Conservation (phyloP, 2,113 vertebrate species). For the Thamnophis sirtalis region DNA sequence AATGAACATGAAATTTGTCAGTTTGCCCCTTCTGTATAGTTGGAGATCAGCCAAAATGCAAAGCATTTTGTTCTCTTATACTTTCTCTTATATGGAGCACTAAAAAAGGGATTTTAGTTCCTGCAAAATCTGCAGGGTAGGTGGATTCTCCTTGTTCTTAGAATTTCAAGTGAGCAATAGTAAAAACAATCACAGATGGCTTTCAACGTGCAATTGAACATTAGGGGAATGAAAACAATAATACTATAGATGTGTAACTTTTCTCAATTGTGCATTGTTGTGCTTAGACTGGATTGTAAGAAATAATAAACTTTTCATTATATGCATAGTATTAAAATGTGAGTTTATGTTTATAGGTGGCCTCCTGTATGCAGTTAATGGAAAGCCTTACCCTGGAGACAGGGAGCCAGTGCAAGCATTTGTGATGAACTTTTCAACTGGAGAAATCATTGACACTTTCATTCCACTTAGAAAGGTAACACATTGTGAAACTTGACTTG, state of each 20-base stretch:
- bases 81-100: neutral
- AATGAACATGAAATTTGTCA: neutral
- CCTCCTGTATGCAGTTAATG: slow-evolving; percentile 88
- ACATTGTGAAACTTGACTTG: slow-evolving; percentile 21
- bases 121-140: neutral
- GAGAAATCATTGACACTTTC: slow-evolving; percentile 86
- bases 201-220: neutral
- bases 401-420: slow-evolving; percentile 80
- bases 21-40: neutral
- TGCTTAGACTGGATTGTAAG: neutral
- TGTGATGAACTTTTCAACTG: slow-evolving; percentile 87
- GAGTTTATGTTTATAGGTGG: slow-evolving; percentile 73
- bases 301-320: neutral
- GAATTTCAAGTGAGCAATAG: neutral
- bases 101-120: neutral
- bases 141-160: neutral
- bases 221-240: neutral
- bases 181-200: neutral
- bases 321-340: neutral
- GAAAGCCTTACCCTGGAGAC: slow-evolving; percentile 72
- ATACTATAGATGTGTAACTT: neutral
- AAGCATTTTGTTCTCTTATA: neutral
- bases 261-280: neutral
- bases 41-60: neutral
- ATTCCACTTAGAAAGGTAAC: slow-evolving; percentile 83